Evolutionary conservation across 2,797 vertebrate genomes (phyloP).

Genomic region (Holocentrus rufus): DNA sequence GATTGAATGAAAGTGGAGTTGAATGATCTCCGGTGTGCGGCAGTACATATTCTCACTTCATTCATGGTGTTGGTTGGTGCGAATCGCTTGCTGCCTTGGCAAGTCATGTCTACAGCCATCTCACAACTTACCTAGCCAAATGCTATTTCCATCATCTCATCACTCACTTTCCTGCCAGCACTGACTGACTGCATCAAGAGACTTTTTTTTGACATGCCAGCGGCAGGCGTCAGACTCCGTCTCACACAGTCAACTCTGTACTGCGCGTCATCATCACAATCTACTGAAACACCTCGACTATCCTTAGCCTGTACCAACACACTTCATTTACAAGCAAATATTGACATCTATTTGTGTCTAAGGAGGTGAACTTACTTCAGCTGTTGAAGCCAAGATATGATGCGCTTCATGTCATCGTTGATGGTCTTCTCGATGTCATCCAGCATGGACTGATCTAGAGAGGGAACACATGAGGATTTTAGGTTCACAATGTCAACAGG

Average conservation of each 20-base stretch:
- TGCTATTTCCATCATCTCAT: slow-evolving; percentile 7
- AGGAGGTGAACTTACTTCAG: slow-evolving; percentile 87
- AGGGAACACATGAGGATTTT: slow-evolving; percentile 36
- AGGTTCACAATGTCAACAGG: slow-evolving; percentile 2
- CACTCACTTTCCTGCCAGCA: no score
- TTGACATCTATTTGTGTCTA: not conserved
- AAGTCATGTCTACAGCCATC: slow-evolving; percentile 22
- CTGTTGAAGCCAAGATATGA: slow-evolving; percentile 94
- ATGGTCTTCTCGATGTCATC: slow-evolving; percentile 97
- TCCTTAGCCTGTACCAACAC: not conserved
- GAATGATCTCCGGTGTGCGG: not conserved
- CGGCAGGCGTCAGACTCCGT: slow-evolving; percentile 16
- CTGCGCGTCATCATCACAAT: not conserved
- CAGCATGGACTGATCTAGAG: slow-evolving; percentile 90
- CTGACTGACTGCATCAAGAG: not conserved
- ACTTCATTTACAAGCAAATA: not conserved
- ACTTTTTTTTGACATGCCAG: slow-evolving; percentile 17
- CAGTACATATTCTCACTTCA: slow-evolving; percentile 14
- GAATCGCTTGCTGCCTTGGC: slow-evolving; percentile 18
- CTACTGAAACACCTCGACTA: not conserved
- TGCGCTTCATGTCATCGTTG: slow-evolving; percentile 97
- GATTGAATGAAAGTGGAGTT: not conserved
- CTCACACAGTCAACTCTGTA: not conserved
- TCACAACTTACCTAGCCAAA: slow-evolving; percentile 22
- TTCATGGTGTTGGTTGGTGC: slow-evolving; percentile 6